Evolutionary conservation across 2,113 vertebrate genomes (phyloP).

Genomic region (Coregonus clupeaformis): DNA sequence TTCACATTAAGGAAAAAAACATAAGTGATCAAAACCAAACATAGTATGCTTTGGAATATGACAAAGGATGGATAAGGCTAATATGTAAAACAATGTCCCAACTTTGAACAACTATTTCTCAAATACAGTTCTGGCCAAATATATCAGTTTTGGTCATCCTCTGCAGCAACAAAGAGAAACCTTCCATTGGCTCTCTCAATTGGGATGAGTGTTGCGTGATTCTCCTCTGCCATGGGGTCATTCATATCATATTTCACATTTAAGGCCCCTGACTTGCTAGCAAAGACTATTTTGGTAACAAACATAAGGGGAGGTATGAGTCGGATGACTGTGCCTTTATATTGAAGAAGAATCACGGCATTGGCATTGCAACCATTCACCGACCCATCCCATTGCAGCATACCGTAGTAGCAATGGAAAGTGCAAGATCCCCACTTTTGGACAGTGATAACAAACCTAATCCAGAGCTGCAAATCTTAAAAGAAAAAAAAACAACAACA

Average conservation of each 20-base stretch:
- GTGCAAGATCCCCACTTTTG: background rate
- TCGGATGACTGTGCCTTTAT: constrained; percentile 2
- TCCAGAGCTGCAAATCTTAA: background rate
- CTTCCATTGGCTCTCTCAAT: constrained; percentile 69
- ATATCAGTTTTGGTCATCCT: constrained; percentile 77
- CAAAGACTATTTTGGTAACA: constrained; percentile 11
- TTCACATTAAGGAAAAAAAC: too few species aligned
- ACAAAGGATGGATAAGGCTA: too few species aligned
- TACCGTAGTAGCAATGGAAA: background rate
- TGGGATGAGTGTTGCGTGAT: constrained; percentile 69
- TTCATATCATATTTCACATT: constrained; percentile 59
- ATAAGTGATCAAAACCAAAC: too few species aligned
- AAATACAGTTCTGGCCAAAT: too few species aligned
- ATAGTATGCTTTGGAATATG: too few species aligned
- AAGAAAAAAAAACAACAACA: background rate
- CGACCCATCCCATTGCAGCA: too few species aligned
- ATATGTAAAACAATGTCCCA: too few species aligned
- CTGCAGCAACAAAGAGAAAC: constrained; percentile 75
- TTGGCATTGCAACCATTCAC: too few species aligned
- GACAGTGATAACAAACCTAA: background rate
- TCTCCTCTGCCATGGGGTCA: constrained; percentile 57
- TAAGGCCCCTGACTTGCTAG: constrained; percentile 46
- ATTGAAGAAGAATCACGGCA: background rate
- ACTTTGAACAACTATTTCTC: too few species aligned
- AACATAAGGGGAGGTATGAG: background rate